phyloP scores from a whole-genome alignment of 2,113 vertebrate genomes.

The Sinocyclocheilus anshuiensis region DNA sequence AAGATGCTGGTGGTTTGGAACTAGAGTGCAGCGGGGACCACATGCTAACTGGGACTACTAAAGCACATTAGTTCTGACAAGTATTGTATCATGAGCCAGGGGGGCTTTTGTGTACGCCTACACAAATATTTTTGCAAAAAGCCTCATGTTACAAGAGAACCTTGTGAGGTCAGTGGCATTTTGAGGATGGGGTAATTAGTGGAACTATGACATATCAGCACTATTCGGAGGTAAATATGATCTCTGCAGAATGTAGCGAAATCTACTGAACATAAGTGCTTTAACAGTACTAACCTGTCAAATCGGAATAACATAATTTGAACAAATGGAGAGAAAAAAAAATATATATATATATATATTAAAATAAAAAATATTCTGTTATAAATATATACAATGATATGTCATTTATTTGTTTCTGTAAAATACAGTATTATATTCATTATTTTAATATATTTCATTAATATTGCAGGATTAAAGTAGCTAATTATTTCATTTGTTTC shows the following conservation, averaged over 20 bases:
- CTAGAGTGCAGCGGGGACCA: conserved; percentile 63
- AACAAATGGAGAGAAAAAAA: not conserved
- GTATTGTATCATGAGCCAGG: conserved; percentile 68
- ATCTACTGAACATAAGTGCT: conserved; percentile 9
- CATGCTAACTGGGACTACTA: conserved; percentile 72
- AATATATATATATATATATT: no score
- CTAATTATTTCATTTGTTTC: not conserved
- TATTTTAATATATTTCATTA: not conserved
- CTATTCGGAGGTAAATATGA: conserved; percentile 12
- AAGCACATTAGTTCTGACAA: conserved; percentile 75
- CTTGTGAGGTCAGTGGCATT: conserved; percentile 66
- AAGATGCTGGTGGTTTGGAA: conserved; percentile 77
- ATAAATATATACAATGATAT: no score
- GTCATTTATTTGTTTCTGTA: not conserved
- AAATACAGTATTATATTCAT: not conserved
- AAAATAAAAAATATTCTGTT: no score
- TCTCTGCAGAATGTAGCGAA: not conserved
- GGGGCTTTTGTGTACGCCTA: conserved; percentile 72
- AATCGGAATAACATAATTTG: not conserved
- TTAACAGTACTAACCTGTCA: conserved; percentile 3
- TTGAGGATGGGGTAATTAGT: conserved; percentile 55
- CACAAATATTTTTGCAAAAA: conserved; percentile 67
- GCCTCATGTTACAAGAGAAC: conserved; percentile 8
- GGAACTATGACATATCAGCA: conserved; percentile 45
- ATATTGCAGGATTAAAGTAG: not conserved